Evolutionary conservation across 2,797 vertebrate genomes (phyloP), one percentile per base, ranked within the genome.

Genomic region (Chrosomus eos): DNA sequence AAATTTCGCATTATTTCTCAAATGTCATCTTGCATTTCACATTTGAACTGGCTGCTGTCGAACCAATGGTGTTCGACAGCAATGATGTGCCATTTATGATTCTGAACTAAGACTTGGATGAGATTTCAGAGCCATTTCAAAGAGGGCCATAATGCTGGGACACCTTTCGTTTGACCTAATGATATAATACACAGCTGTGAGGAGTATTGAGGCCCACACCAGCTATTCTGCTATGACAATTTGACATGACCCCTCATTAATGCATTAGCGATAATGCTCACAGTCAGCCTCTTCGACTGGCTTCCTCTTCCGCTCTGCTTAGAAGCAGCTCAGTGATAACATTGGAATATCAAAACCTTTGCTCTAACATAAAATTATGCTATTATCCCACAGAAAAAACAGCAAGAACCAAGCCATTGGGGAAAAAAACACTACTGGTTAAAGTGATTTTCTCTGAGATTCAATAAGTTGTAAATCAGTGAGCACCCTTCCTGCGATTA

Each of bases 401-500:
- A 80, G 62, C 33, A n/a, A 71, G 81, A 76, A 82, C 43, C 13
- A 55, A 72, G 62, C 33, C 66, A 45, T 68, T 70, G 33, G 62
- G 60, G 26, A 79, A 83, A 81, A 68, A 73, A 87, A 84, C 78
- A 80, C 84, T 78, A 33, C 64, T 48, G 58, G 82, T 84, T 89
- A 88, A 87, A 88, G 70, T 84, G 87, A 88, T 90, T 90, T 84
- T 90, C 81, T 86, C 82, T 19, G 18, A 84, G 82, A 90, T 90
- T 85, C 85, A 90, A 89, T 90, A 90, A 88, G 87, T 86, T 88
- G 74, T 88, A 88, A 86, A 90, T 90, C 89, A 88, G 85, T 81
- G 84, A 86, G 85, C 86, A 86, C 62, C 83, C 86, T 87, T 62
- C 82, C 84, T 77, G 86, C 81, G 81, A 87, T 81, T 85, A 83